These are phyloP conservation scores for Melanotaenia parkinsoni DNA, from an alignment of 2,797 vertebrate species.

Conservation along the genomic window DNA sequence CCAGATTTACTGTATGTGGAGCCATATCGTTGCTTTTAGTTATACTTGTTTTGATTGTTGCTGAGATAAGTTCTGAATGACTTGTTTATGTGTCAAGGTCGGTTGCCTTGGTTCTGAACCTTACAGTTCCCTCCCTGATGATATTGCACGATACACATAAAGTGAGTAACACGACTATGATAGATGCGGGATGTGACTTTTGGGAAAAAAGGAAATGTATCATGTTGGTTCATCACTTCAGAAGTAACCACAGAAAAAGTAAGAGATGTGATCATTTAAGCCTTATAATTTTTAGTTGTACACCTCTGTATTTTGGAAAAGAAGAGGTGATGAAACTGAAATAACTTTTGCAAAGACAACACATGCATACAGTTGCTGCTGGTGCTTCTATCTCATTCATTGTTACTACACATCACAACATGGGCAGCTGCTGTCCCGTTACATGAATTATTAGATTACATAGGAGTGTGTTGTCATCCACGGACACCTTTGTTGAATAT, in stretches of 20 bases:
- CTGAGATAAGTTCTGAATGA: constrained; percentile 4
- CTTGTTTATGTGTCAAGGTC: neutral
- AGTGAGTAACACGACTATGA: neutral
- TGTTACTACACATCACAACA: neutral
- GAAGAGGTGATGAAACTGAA: neutral
- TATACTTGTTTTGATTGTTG: neutral
- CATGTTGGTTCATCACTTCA: neutral
- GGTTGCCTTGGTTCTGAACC: constrained; percentile 5
- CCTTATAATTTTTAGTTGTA: neutral
- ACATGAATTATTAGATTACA: neutral
- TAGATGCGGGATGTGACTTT: neutral
- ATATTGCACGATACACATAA: neutral
- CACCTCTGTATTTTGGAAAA: neutral
- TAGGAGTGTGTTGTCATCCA: neutral
- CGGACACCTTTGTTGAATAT: constrained; percentile 2
- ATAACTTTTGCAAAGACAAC: neutral
- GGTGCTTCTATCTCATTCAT: neutral
- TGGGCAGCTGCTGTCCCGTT: neutral
- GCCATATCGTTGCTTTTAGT: neutral
- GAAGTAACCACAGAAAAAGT: neutral
- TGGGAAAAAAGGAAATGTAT: neutral
- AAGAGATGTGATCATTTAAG: neutral
- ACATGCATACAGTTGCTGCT: neutral
- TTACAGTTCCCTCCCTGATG: neutral
- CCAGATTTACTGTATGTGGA: neutral